These are phyloP conservation scores for Hypothenemus hampei DNA, from an alignment of 1,140 invertebrate genomes.

Conservation along the genomic window DNA sequence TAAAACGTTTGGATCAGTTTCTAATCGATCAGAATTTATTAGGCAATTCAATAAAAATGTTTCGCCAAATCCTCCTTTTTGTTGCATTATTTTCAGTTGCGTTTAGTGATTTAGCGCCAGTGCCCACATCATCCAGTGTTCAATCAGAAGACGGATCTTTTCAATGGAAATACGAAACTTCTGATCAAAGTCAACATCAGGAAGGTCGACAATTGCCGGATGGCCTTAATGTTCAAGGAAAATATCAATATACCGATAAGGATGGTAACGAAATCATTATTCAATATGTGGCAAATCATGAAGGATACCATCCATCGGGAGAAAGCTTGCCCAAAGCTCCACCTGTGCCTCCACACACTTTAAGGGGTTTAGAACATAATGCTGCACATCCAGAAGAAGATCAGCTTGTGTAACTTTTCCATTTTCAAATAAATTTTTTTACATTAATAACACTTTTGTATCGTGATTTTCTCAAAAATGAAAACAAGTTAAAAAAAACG, in stretches of 20 bases:
- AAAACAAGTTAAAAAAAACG: background rate
- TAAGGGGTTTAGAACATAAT: constrained; percentile 44
- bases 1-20: no score
- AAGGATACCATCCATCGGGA: constrained; percentile 53
- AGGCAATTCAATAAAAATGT: no score
- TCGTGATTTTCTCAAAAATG: background rate
- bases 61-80: no score
- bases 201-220: constrained; percentile 32
- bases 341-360: constrained; percentile 45
- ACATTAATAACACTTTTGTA: no score
- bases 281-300: constrained; percentile 56
- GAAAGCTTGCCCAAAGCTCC: constrained; percentile 55
- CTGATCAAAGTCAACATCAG: constrained; percentile 17
- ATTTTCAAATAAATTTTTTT: no score
- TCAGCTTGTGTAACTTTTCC: no score
- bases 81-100: no score
- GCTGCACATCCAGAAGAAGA: constrained; percentile 30
- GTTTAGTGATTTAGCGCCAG: no score
- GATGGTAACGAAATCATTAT: constrained; percentile 55
- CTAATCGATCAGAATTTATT: no score
- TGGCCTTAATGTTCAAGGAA: constrained; percentile 55
- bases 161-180: constrained; percentile 18
- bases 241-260: constrained; percentile 60
- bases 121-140: no score
- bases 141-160: constrained; percentile 16